A percentile compares a stretch with the other conserved stretches of the same genome.
phyloP scores from a whole-genome alignment of 2,113 vertebrate genomes.

The Neogale vison region DNA sequence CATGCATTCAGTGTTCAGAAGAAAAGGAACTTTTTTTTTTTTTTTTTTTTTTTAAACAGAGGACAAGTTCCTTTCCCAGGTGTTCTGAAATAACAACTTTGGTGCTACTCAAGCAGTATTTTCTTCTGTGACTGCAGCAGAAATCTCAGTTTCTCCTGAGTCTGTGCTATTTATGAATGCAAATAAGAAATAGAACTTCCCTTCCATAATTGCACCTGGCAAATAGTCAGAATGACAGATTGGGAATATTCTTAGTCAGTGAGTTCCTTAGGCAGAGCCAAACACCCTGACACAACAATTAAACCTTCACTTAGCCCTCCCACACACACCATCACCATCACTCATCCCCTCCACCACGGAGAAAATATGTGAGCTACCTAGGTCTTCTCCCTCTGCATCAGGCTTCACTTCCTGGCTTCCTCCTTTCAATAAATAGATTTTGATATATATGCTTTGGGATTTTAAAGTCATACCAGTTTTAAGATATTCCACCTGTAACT shows the following conservation, averaged over 20 bases:
- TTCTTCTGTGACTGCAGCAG: background rate
- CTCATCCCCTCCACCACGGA: background rate
- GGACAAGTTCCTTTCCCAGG: background rate
- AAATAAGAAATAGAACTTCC: constrained; percentile 14
- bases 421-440: background rate
- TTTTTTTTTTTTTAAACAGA: background rate
- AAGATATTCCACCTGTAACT: background rate
- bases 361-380: background rate
- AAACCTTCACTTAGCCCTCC: background rate
- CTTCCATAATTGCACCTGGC: background rate
- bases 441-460: background rate
- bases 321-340: background rate
- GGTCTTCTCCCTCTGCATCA: background rate
- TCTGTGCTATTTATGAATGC: background rate
- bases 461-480: background rate
- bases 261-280: background rate
- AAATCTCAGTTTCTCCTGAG: constrained; percentile 23
- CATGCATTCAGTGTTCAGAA: background rate
- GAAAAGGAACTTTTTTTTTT: background rate
- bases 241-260: background rate
- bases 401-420: background rate
- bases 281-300: background rate
- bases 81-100: background rate
- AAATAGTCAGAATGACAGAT: constrained; percentile 14
- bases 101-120: background rate